phyloP scores from a whole-genome alignment of 23 tunicate genomes.

The Trididemnum clinides region DNA sequence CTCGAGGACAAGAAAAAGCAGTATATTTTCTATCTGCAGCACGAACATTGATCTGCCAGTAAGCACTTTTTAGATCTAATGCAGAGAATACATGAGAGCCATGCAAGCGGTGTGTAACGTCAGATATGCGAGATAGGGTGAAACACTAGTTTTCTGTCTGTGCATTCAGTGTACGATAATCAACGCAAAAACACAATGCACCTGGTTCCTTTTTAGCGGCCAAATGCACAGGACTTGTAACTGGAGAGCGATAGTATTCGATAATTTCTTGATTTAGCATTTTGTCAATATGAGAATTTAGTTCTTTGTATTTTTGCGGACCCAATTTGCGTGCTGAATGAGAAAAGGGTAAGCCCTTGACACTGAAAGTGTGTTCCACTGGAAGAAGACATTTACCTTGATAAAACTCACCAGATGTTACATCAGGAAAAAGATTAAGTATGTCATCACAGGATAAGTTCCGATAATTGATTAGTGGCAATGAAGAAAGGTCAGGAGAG shows the following conservation, averaged over 20 bases:
- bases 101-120: background rate
- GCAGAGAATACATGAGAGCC: too few relatives aligned
- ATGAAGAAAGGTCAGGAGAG: background rate
- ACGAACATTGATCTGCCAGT: too few relatives aligned
- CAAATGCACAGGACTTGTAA: background rate
- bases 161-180: background rate
- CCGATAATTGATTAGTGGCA: background rate
- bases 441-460: background rate
- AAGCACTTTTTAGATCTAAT: too few relatives aligned
- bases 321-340: too few relatives aligned
- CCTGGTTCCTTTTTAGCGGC: background rate
- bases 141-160: background rate
- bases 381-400: background rate
- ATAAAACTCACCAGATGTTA: background rate
- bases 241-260: background rate
- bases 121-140: background rate
- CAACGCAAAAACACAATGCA: background rate
- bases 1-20: too few relatives aligned
- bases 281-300: background rate
- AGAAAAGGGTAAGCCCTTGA: background rate
- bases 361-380: background rate
- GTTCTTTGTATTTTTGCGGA: background rate
- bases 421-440: background rate
- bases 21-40: too few relatives aligned
- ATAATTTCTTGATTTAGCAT: background rate